phyloP scores from a whole-genome alignment of 92 coral and sea anemone species.

The Diadumene lineata region DNA sequence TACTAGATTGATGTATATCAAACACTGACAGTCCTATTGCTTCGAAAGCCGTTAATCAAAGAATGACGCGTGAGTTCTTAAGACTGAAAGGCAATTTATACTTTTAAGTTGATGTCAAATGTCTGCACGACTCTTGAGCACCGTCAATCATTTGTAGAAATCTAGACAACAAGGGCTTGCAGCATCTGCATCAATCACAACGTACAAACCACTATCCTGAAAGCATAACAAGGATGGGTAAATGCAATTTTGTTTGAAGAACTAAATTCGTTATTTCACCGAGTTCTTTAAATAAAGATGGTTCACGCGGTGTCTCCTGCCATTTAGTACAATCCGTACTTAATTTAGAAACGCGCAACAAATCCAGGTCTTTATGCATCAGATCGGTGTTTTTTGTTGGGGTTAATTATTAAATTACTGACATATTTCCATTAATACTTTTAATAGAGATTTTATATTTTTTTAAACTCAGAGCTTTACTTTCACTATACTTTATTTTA shows the following conservation, averaged over 20 bases:
- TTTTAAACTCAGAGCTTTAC: too few species aligned
- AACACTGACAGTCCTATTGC: neutral
- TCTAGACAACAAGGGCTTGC: too few species aligned
- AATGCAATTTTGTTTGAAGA: too few species aligned
- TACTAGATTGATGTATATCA: neutral
- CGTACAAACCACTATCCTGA: neutral
- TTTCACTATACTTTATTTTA: too few species aligned
- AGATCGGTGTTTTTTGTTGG: neutral
- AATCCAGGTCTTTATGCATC: too few species aligned
- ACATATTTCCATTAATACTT: neutral
- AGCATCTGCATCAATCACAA: neutral
- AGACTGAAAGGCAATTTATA: constrained; percentile 57
- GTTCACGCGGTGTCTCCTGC: too few species aligned
- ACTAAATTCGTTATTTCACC: too few species aligned
- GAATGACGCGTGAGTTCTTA: constrained; percentile 2
- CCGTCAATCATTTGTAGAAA: neutral
- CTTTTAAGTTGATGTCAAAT: neutral
- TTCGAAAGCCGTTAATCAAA: constrained; percentile 40
- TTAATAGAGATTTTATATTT: too few species aligned
- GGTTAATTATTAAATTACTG: neutral
- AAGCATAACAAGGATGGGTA: too few species aligned
- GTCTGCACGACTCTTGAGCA: neutral
- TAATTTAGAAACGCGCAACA: too few species aligned
- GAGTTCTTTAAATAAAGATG: too few species aligned
- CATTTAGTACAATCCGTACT: too few species aligned